Evolutionary conservation across 1,140 invertebrate genomes (phyloP).

Genomic region (Bombyx mandarina): DNA sequence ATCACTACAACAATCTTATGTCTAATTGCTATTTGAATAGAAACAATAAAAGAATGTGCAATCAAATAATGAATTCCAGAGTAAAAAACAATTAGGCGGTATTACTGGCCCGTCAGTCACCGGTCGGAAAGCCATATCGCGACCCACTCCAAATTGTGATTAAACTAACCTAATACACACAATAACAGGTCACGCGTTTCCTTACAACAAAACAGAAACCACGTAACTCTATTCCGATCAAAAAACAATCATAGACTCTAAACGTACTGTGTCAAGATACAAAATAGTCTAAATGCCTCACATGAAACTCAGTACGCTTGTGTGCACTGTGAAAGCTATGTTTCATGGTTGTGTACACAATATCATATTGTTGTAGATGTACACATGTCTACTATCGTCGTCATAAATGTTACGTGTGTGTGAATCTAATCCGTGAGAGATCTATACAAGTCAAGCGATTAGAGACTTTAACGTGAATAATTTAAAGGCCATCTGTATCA

Average conservation of each 20-base stretch:
- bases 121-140: slow-evolving; percentile 60
- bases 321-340: slow-evolving; percentile 67
- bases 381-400: slow-evolving; percentile 54
- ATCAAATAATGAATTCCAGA: slow-evolving; percentile 3
- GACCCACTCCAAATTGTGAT: slow-evolving; percentile 68
- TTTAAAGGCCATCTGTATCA: neutral
- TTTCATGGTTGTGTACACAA: slow-evolving; percentile 65
- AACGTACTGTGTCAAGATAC: neutral
- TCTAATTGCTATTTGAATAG: no score
- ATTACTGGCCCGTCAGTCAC: slow-evolving; percentile 41
- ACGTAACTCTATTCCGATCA: slow-evolving; percentile 20
- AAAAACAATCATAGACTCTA: slow-evolving; percentile 1
- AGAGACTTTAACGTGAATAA: slow-evolving; percentile 16
- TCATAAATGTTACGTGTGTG: slow-evolving; percentile 49
- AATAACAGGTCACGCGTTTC: slow-evolving; percentile 68
- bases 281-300: neutral
- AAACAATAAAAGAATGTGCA: neutral
- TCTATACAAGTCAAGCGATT: slow-evolving; percentile 14
- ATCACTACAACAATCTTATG: no score
- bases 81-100: slow-evolving; percentile 55
- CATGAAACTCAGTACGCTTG: slow-evolving; percentile 44
- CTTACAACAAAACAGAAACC: slow-evolving; percentile 28
- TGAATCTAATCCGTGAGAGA: slow-evolving; percentile 20
- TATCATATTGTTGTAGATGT: slow-evolving; percentile 53
- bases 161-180: slow-evolving; percentile 68